Evolutionary conservation across 2,113 vertebrate species (phyloP), one percentile per base, ranked within the genome.

Genomic region (Thinocorus orbignyianus): DNA sequence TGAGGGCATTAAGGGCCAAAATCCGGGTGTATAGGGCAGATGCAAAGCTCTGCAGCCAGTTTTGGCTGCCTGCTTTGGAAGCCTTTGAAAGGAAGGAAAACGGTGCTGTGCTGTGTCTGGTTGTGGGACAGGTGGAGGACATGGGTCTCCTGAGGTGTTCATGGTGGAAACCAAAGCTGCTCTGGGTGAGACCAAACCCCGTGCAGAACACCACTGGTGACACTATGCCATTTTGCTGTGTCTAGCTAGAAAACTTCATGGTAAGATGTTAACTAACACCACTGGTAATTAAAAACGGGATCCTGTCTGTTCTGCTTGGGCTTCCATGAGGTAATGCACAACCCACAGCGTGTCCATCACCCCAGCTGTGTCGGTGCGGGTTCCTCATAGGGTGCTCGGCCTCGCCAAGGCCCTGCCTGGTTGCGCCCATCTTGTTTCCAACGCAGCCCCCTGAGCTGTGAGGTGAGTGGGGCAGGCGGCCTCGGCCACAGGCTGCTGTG

Each of bases 161-260:
- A 2, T 3, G 26, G 23, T 30, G 62, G 33, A 46, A 89, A 76
- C n/a, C 28, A 52, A 19, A 5, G 16, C 51, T 22, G 31, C 17
- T 8, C 0, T 1, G 33, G 30, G 6, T 1, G 42, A 41, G 19
- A 52, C 35, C 0, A 1, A 33, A 17, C 25, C 26, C 33, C 0
- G 2, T 28, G 14, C 25, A 83, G 68, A 28, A 31, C 39, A 18
- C 9, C 3, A 3, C 7, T 11, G 17, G 25, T 13, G 25, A 10
- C 3, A 9, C 2, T 5, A 1, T 0, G 1, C 7, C 2, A 1
- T 52, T 68, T 48, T 18, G 15, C 54, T 54, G 31, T 2, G 16
- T 3, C 17, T 22, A 30, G 33, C 24, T n/a, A 5, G 52, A 60
- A 35, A 48, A 64, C 7, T 6, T 2, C 5, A 18, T 20, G 17